These are phyloP conservation scores for Oscarella lobularis DNA, from an alignment of 37 sponge, comb jelly and placozoan genomes.

Conservation along the genomic window DNA sequence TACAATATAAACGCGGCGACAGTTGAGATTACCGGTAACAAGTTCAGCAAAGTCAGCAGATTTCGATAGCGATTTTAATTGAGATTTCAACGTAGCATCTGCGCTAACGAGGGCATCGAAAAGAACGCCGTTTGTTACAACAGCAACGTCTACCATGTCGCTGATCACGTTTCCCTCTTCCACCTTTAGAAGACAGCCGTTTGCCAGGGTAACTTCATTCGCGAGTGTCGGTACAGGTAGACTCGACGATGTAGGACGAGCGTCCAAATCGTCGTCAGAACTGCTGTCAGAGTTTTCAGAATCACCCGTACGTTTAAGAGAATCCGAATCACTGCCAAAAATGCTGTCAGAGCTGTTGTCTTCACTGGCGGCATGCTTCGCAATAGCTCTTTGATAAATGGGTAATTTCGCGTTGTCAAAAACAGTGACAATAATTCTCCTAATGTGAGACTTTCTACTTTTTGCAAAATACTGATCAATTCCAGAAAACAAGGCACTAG, in stretches of 20 bases:
- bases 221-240: not conserved
- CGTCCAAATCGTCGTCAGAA: too few species aligned
- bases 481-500: not conserved
- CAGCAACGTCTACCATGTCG: not conserved
- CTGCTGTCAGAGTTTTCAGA: too few species aligned
- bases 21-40: not conserved
- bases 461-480: not conserved
- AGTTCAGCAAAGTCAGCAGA: too few species aligned
- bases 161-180: not conserved
- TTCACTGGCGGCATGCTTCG: too few species aligned
- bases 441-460: not conserved
- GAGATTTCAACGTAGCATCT: not conserved
- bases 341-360: too few species aligned
- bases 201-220: not conserved
- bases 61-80: not conserved
- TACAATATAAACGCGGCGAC: not conserved
- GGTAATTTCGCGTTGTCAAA: not conserved
- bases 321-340: not conserved
- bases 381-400: too few species aligned
- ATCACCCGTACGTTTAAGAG: too few species aligned
- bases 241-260: too few species aligned
- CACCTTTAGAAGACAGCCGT: not conserved
- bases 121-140: not conserved
- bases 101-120: too few species aligned
- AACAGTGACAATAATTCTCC: not conserved